Conservation (phyloP, 2,797 vertebrate species). For the Orestias chungarensis region DNA sequence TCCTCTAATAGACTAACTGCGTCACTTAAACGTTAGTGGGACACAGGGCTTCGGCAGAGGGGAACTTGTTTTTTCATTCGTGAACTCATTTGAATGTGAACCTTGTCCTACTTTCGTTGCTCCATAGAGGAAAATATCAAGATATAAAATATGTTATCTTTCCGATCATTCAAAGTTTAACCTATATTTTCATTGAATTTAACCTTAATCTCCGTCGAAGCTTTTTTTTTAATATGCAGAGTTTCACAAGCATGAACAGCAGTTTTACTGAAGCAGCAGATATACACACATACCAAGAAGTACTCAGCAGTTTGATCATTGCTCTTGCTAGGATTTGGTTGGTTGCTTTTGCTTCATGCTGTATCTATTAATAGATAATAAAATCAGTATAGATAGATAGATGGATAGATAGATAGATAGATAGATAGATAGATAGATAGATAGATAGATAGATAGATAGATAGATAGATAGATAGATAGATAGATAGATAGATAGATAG, state of each 20-base stretch:
- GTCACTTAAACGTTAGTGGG: constrained; percentile 50
- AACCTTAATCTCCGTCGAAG: neutral
- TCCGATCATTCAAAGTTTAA: neutral
- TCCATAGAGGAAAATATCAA: neutral
- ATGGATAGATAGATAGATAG: no score
- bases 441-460: no score
- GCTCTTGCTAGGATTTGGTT: constrained; percentile 1
- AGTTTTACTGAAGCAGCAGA: constrained; percentile 10
- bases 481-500: no score
- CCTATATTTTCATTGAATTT: neutral
- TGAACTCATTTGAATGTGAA: neutral
- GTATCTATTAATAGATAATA: no score
- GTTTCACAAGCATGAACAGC: constrained; percentile 8
- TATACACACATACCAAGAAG: constrained; percentile 8
- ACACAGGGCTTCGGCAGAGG: constrained; percentile 1
- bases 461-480: no score
- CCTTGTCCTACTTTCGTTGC: neutral
- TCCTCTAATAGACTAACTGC: constrained; percentile 36
- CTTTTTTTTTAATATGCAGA: neutral
- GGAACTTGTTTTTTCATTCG: constrained; percentile 7
- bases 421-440: no score
- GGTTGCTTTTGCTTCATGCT: neutral
- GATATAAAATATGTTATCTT: neutral
- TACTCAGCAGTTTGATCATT: constrained; percentile 20
- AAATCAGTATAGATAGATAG: no score